Evolutionary conservation across 2,888 invertebrate species (phyloP).

Genomic region (Fragum whitleyi): DNA sequence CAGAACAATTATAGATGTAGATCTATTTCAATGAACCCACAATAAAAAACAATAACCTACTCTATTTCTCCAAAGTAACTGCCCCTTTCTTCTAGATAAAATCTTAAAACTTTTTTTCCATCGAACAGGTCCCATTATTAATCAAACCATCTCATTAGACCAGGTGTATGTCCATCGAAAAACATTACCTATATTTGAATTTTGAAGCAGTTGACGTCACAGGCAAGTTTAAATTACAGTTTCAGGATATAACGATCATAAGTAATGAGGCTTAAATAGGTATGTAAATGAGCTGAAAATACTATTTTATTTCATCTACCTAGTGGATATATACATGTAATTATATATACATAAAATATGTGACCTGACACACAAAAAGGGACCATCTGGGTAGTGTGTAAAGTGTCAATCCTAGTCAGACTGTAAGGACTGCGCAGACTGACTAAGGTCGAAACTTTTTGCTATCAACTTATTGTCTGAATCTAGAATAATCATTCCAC

Average conservation of each 20-base stretch:
- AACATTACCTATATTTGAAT: constrained; percentile 23
- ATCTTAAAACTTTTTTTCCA: constrained; percentile 8
- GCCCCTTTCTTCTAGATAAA: constrained; percentile 5
- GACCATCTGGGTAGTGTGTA: too few relatives aligned
- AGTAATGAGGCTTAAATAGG: constrained; percentile 7
- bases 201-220: constrained; percentile 46
- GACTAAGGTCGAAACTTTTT: too few relatives aligned
- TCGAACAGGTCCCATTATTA: neutral
- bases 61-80: neutral
- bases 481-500: too few relatives aligned
- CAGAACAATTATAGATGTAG: too few relatives aligned
- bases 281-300: neutral
- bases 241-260: neutral
- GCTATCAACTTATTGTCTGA: too few relatives aligned
- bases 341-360: too few relatives aligned
- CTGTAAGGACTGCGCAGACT: too few relatives aligned
- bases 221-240: constrained; percentile 1
- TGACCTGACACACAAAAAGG: too few relatives aligned
- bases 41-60: neutral
- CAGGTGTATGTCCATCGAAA: neutral
- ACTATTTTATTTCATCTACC: neutral
- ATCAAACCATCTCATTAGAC: neutral
- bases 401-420: too few relatives aligned
- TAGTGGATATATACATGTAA: neutral
- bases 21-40: too few relatives aligned